phyloP scores from a whole-genome alignment of 2,797 vertebrate species.

The Ispidina lecontei region DNA sequence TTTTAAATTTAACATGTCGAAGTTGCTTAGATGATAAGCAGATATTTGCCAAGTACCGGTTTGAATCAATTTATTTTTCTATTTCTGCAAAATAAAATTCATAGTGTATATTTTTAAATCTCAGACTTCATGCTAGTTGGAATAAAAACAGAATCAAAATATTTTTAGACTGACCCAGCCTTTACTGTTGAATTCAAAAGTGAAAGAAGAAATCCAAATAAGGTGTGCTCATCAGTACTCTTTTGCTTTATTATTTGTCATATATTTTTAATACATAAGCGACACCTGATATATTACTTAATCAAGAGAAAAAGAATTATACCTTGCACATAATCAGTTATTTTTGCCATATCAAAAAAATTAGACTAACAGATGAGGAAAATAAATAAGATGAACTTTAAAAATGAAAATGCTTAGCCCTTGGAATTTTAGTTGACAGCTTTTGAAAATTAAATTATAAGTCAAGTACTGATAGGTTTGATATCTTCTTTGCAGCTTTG shows the following conservation, averaged over 20 bases:
- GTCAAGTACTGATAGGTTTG: conserved; percentile 83
- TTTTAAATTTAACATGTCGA: background rate
- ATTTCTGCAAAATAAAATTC: background rate
- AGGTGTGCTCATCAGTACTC: conserved; percentile 69
- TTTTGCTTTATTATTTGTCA: conserved; percentile 83
- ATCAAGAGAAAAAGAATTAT: conserved; percentile 83
- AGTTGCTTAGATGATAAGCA: background rate
- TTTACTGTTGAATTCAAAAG: conserved; percentile 63
- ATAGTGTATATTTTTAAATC: background rate
- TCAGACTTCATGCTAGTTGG: background rate
- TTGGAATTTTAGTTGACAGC: conserved; percentile 86
- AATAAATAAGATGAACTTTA: conserved; percentile 88
- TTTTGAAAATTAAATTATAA: conserved; percentile 88
- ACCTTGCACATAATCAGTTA: conserved; percentile 82
- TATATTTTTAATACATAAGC: conserved; percentile 85
- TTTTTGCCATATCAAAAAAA: conserved; percentile 84
- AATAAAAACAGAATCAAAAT: background rate
- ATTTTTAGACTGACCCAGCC: conserved; percentile 59
- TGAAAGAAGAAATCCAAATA: conserved; percentile 74
- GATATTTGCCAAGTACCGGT: background rate
- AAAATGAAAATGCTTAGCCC: conserved; percentile 86
- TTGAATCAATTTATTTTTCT: background rate
- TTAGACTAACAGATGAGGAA: conserved; percentile 84
- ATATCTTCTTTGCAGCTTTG: conserved; percentile 84
- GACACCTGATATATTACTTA: conserved; percentile 86